Evolutionary conservation across 2,888 invertebrate genomes (phyloP), one percentile per base, ranked within the genome.

Genomic region (Xylota sylvarum): DNA sequence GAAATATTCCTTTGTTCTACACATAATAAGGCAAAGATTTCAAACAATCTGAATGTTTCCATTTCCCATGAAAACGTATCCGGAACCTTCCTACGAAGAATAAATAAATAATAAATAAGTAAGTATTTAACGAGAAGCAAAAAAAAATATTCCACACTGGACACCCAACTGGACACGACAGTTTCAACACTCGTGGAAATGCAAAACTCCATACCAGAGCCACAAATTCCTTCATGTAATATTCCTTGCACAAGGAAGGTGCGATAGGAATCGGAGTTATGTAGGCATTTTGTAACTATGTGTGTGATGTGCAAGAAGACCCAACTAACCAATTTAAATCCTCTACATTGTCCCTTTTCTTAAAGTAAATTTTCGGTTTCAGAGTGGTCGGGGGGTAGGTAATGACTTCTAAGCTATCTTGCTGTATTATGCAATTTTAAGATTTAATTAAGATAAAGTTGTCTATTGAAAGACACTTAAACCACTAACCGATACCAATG

Each of bases 401-500:
- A 65, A 74, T 35, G 62, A 40, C 48, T 62, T 62, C 32, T 23
- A 14, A 69, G 43, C 52, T 23, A 55, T 64, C 52, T 70, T 62
- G 35, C 48, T 73, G 40, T 43, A 67, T 73, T 80, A 74, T 67
- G 52, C 65, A 67, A 67, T 73, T 74, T 60, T 43, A 32, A 80
- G 73, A 80, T 80, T 80, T 80, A 80, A 74, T 74, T 80, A 43
- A 80, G 73, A 80, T 73, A 73, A 73, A 80, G 40, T 65, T 73
- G 65, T 73, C 46, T 74, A 67, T 74, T 65, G 73, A 67, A 67
- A 67, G 65, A 52, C 58, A 73, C 58, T 67, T 60, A 43, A 67
- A 67, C 58, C 58, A 80, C 65, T 37, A 23, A 73, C 60, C 60
- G 19, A 40, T 7, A 50, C 55, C 55, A 50, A 50, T 50, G 37